These are phyloP conservation scores for Microchirus variegatus DNA, from an alignment of 2,797 vertebrate species.

Conservation along the genomic window DNA sequence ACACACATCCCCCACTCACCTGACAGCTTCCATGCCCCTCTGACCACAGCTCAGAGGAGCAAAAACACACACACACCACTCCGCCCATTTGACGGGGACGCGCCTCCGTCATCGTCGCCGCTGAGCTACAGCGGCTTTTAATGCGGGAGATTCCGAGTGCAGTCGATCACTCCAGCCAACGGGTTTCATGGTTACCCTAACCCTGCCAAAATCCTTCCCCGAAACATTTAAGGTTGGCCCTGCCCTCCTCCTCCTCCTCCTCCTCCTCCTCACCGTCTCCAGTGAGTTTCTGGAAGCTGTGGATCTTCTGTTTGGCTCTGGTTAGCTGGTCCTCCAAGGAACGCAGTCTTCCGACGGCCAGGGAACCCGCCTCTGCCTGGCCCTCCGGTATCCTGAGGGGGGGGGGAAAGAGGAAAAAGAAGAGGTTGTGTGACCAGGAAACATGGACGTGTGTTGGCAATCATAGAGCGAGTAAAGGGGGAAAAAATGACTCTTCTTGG, in stretches of 20 bases:
- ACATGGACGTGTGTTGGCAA: conserved; percentile 5
- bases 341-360: conserved; percentile 89
- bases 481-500: neutral
- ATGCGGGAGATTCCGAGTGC: conserved; percentile 11
- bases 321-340: conserved; percentile 94
- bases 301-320: conserved; percentile 97
- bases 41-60: conserved; percentile 49
- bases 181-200: conserved; percentile 18
- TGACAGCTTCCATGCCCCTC: conserved; percentile 55
- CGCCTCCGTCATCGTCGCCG: conserved; percentile 20
- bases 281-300: conserved; percentile 92
- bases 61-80: conserved; percentile 37
- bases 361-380: conserved; percentile 87
- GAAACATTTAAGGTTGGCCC: conserved; percentile 1
- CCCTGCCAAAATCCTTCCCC: conserved; percentile 18
- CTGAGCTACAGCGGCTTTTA: conserved; percentile 36
- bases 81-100: neutral
- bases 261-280: conserved; percentile 92
- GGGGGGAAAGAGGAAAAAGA: conserved; percentile 21
- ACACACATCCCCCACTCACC: conserved; percentile 54
- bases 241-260: conserved; percentile 69
- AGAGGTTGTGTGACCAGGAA: conserved; percentile 12
- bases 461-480: neutral
- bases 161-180: conserved; percentile 34
- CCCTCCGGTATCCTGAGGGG: conserved; percentile 92